Evolutionary conservation across 2,888 invertebrate species (phyloP).

Genomic region (Drosophila neonasuta): DNA sequence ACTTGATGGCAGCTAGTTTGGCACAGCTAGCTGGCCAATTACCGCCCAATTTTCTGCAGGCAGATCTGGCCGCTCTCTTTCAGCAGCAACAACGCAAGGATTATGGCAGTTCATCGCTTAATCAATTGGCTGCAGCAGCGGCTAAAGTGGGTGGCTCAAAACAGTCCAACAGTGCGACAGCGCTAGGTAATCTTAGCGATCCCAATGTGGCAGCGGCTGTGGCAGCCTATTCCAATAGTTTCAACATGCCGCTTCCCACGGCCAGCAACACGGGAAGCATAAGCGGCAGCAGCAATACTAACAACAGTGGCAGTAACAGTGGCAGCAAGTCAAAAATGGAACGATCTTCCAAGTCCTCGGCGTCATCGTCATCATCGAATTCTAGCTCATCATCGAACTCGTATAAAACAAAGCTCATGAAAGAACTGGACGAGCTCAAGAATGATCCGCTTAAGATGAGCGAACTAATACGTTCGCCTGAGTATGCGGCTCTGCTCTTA

Average conservation of each 20-base stretch:
- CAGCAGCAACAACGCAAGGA: conserved; percentile 81
- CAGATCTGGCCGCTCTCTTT: conserved; percentile 79
- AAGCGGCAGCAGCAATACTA: conserved; percentile 29
- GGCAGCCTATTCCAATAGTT: conserved; percentile 78
- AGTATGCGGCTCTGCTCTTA: conserved; percentile 81
- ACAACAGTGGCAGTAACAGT: conserved; percentile 37
- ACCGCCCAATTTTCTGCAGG: conserved; percentile 80
- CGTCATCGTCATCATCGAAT: conserved; percentile 78
- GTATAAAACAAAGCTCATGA: conserved; percentile 82
- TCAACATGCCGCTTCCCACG: conserved; percentile 73
- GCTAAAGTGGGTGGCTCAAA: conserved; percentile 80
- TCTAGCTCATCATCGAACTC: conserved; percentile 79
- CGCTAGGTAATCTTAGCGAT: conserved; percentile 62
- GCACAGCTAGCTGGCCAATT: conserved; percentile 81
- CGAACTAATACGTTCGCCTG: conserved; percentile 82
- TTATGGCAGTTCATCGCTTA: conserved; percentile 80
- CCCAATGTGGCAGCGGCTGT: conserved; percentile 79
- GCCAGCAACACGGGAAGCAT: conserved; percentile 36
- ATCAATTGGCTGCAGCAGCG: conserved; percentile 81
- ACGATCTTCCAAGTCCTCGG: conserved; percentile 76
- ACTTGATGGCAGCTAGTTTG: conserved; percentile 81
- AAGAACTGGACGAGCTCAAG: conserved; percentile 81
- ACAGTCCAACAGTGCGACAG: conserved; percentile 43
- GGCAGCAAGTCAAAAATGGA: conserved; percentile 77
- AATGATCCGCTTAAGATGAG: conserved; percentile 82